Base-by-base conservation (phyloP, 2,888 invertebrate genomes). In the Lamellibrachia satsuma region DNA sequence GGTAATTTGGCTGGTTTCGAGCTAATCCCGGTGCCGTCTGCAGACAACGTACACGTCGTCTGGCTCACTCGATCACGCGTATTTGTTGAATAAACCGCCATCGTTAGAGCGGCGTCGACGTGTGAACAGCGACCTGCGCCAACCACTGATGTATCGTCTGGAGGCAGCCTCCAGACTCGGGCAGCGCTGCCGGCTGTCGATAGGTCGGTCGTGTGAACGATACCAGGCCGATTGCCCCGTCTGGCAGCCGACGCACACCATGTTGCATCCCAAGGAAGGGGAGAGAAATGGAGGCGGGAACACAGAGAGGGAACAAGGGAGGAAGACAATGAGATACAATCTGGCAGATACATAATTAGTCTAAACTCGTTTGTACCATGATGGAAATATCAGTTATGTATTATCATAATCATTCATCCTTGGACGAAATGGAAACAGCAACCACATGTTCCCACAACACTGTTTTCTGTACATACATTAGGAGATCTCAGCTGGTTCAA, bases 11-110 rank as follows among this genome's bases (percentile, higher is more conserved):
- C 75, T 22, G n/a, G 75, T 11, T 75, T 22, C 75, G 15, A n/a
- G 75, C 75, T 22, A n/a, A n/a, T 11, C n/a, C 4, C 75, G 15
- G 75, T 75, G 75, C 15, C 75, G 15, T 6, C 75, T 22, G 75
- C 75, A 75, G 75, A 75, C 75, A n/a, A n/a, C 22, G 22, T 22
- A 15, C 75, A 75, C 75, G 15, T 75, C 75, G 75, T 75, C 75
- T 75, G 3, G 75, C 75, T 75, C 75, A 75, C 75, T 75, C 75
- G 75, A 75, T 75, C 75, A 75, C 75, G 75, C 75, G 75, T 75
- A 75, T 75, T 75, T 75, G 75, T 75, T 75, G n/a, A 75, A 75
- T 75, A 75, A 75, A 75, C 75, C 75, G 15, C 15, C 75, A 75
- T 75, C 75, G 75, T 75, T 75, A 75, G 75, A 22, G 75, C 75